Evolutionary conservation across 2,888 invertebrate genomes (phyloP).

Genomic region (Plebejus argus): DNA sequence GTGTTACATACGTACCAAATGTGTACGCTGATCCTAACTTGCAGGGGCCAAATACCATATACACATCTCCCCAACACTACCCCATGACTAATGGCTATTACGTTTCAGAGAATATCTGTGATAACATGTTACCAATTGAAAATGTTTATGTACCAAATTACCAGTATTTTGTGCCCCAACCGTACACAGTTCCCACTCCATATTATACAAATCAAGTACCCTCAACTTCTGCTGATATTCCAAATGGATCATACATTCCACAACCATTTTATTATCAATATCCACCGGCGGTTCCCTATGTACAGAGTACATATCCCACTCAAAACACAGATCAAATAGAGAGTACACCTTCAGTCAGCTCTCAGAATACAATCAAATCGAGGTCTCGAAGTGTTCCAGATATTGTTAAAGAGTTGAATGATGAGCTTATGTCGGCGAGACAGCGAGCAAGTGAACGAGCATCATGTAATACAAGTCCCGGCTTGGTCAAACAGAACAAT

Average conservation of each 20-base stretch:
- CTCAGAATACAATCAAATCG: constrained; percentile 61
- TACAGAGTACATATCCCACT: constrained; percentile 47
- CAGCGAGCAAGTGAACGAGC: constrained; percentile 70
- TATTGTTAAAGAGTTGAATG: constrained; percentile 87
- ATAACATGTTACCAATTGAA: constrained; percentile 53
- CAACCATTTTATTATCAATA: constrained; percentile 69
- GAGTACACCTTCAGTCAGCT: constrained; percentile 44
- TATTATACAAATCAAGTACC: constrained; percentile 56
- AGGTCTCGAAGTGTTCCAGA: constrained; percentile 86
- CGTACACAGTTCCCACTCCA: constrained; percentile 53
- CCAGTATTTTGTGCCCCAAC: constrained; percentile 66
- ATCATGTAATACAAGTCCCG: constrained; percentile 78
- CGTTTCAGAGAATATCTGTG: constrained; percentile 54
- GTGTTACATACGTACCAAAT: constrained; percentile 65
- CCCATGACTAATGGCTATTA: constrained; percentile 66
- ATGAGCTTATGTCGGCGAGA: constrained; percentile 79
- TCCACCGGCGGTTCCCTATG: constrained; percentile 57
- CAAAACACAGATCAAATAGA: constrained; percentile 46
- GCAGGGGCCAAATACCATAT: constrained; percentile 61
- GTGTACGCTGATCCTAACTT: constrained; percentile 64
- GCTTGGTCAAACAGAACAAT: constrained; percentile 55
- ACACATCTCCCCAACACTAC: constrained; percentile 63
- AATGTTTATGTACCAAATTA: constrained; percentile 67
- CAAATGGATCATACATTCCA: constrained; percentile 62
- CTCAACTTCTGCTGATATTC: constrained; percentile 51